phyloP scores from a whole-genome alignment of 2,888 invertebrate species.

The Tenthredo livida region DNA sequence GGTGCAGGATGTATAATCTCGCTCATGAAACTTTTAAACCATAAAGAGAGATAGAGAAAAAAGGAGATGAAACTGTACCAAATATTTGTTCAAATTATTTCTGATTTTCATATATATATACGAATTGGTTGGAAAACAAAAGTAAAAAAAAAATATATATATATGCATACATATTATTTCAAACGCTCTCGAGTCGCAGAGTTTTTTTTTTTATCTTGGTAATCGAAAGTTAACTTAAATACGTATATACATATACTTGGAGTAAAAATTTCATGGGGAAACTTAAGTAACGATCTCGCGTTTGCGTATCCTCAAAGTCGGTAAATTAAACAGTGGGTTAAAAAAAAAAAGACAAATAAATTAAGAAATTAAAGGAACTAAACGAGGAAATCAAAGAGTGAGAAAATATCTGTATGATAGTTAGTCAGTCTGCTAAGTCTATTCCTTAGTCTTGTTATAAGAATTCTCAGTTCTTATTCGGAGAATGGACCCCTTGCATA shows the following conservation, averaged over 20 bases:
- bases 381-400: not conserved
- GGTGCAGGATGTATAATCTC: not conserved
- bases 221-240: not conserved
- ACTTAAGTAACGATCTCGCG: not conserved
- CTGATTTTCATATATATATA: not conserved
- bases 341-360: not conserved
- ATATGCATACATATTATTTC: not conserved
- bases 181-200: not conserved
- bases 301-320: not conserved
- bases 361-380: not conserved
- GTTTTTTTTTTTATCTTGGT: not conserved
- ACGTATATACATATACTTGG: not conserved
- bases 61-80: not conserved
- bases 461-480: slow-evolving; percentile 12
- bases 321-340: not conserved
- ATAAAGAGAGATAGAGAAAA: not conserved
- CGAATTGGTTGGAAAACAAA: not conserved
- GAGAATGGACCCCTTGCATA: not conserved
- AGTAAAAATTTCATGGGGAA: not conserved
- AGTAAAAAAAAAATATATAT: not conserved
- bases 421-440: not conserved
- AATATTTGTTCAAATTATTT: not conserved
- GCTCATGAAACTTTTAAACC: not conserved
- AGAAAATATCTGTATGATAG: not conserved
- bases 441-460: slow-evolving; percentile 15